Conservation (phyloP, 1,140 invertebrate genomes). For the Batillaria attramentaria region DNA sequence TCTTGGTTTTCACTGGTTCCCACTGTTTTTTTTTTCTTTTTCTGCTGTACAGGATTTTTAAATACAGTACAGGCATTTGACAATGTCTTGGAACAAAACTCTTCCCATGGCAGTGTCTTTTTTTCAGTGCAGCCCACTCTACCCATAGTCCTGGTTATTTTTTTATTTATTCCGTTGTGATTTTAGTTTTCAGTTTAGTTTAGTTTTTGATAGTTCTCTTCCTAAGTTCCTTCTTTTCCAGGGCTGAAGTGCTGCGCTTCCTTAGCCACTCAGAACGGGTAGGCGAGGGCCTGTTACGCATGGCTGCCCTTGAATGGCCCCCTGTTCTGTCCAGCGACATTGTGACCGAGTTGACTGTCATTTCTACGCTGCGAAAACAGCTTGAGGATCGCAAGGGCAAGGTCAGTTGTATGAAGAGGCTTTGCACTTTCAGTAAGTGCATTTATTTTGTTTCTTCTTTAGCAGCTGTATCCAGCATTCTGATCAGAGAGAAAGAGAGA, state of each 20-base stretch:
- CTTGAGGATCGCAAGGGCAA: constrained; percentile 56
- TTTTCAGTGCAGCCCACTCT: too few relatives aligned
- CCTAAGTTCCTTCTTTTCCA: constrained; percentile 32
- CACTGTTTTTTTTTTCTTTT: too few relatives aligned
- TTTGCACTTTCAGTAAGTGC: too few relatives aligned
- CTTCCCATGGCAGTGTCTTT: background rate
- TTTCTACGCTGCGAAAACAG: constrained; percentile 53
- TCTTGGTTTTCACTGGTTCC: too few relatives aligned
- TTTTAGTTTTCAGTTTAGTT: constrained; percentile 13
- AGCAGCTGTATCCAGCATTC: too few relatives aligned
- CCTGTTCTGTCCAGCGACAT: constrained; percentile 47
- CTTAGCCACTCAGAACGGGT: constrained; percentile 52
- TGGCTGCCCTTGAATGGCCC: constrained; percentile 63
- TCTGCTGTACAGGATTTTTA: background rate
- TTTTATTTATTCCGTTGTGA: constrained; percentile 13
- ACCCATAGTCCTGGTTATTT: background rate
- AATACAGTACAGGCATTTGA: too few relatives aligned
- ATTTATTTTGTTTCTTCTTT: too few relatives aligned
- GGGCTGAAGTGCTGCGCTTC: constrained; percentile 55
- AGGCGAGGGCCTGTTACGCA: constrained; percentile 56
- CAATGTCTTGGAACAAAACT: too few relatives aligned
- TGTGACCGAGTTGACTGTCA: constrained; percentile 49
- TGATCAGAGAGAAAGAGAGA: background rate
- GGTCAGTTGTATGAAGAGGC: too few relatives aligned
- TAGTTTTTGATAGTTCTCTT: constrained; percentile 6